phyloP scores from a whole-genome alignment of 2,797 vertebrate species.

The Acanthopagrus latus region DNA sequence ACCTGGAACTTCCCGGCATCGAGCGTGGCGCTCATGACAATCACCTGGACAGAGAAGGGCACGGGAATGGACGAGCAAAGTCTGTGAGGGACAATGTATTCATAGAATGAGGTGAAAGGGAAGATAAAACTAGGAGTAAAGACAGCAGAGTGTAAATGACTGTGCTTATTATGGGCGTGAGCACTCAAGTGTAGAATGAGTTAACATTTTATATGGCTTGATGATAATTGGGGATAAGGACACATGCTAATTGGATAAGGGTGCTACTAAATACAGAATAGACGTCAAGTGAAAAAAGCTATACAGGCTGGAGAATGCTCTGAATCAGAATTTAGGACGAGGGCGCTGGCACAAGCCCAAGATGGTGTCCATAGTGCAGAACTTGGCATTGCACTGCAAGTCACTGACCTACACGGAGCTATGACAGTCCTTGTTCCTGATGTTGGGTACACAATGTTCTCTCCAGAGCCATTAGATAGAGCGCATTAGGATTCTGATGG shows the following conservation, averaged over 20 bases:
- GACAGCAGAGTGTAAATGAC: constrained; percentile 32
- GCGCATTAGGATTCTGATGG: constrained; percentile 83
- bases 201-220: constrained; percentile 42
- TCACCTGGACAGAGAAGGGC: constrained; percentile 85
- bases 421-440: constrained; percentile 62
- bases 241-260: constrained; percentile 36
- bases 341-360: constrained; percentile 42
- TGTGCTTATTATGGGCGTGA: constrained; percentile 23
- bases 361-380: constrained; percentile 47
- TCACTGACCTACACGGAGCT: constrained; percentile 71
- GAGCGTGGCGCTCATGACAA: constrained; percentile 97
- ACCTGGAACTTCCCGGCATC: constrained; percentile 98
- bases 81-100: constrained; percentile 6
- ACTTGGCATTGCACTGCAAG: constrained; percentile 53
- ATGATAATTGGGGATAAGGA: constrained; percentile 53
- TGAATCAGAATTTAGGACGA: constrained; percentile 36
- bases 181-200: constrained; percentile 36
- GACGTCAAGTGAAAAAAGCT: constrained; percentile 38
- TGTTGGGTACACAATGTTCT: constrained; percentile 74
- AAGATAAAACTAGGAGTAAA: constrained; percentile 23
- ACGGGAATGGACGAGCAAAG: no score
- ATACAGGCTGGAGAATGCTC: constrained; percentile 11
- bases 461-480: constrained; percentile 73
- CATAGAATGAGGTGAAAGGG: constrained; percentile 18
- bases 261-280: constrained; percentile 35